A percentile compares a stretch with the other conserved stretches of the same genome.
Evolutionary conservation across 2,888 invertebrate species (phyloP).

Genomic region (Anorthoa munda): DNA sequence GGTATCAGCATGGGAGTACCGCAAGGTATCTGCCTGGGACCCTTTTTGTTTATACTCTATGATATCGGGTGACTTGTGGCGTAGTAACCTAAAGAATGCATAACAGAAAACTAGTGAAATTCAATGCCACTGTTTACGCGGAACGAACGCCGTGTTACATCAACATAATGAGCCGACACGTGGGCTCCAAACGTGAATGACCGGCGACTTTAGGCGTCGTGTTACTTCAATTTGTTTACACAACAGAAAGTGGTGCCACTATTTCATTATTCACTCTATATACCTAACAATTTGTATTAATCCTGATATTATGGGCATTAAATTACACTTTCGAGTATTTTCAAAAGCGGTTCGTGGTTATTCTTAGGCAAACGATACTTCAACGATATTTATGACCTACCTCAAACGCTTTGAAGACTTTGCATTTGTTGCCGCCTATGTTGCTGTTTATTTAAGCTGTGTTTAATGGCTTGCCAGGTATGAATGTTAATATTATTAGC

Average conservation of each 20-base stretch:
- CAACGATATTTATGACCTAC: slow-evolving; percentile 70
- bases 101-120: slow-evolving; percentile 75
- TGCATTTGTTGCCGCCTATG: slow-evolving; percentile 30
- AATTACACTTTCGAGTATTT: slow-evolving; percentile 59
- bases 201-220: slow-evolving; percentile 50
- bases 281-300: slow-evolving; percentile 37
- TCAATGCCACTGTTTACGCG: slow-evolving; percentile 74
- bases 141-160: slow-evolving; percentile 63
- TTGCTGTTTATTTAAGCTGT: slow-evolving; percentile 14
- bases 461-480: slow-evolving; percentile 40
- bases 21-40: slow-evolving; percentile 80
- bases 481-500: slow-evolving; percentile 48
- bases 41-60: slow-evolving; percentile 71
- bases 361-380: slow-evolving; percentile 52
- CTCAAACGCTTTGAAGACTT: slow-evolving; percentile 64
- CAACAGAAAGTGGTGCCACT: slow-evolving; percentile 49
- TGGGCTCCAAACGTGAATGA: slow-evolving; percentile 71
- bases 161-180: slow-evolving; percentile 69
- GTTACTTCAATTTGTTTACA: slow-evolving; percentile 60
- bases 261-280: slow-evolving; percentile 46
- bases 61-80: slow-evolving; percentile 60
- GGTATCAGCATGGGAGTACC: slow-evolving; percentile 72
- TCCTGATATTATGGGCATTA: slow-evolving; percentile 54
- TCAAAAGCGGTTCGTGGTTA: slow-evolving; percentile 34
- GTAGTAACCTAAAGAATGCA: slow-evolving; percentile 67